Conservation (phyloP, 2,113 vertebrate species). For the Pterocles burchelli region DNA sequence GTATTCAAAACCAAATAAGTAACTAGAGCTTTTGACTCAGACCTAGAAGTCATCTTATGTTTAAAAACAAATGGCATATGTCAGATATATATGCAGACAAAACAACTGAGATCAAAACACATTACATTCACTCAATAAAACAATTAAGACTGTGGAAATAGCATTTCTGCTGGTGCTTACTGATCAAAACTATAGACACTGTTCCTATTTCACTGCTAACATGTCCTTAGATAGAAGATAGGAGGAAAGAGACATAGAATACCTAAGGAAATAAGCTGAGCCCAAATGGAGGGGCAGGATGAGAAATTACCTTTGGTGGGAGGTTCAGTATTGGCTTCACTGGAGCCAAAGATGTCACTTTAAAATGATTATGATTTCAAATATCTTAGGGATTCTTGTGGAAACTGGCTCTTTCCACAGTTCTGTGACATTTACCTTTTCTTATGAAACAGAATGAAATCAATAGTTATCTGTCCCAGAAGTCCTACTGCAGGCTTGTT, state of each 20-base stretch:
- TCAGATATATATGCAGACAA: neutral
- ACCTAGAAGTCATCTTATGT: neutral
- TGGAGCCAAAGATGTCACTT: neutral
- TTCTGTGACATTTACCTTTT: conserved; percentile 2
- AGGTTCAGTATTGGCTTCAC: neutral
- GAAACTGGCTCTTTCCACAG: neutral
- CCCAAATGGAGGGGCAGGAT: neutral
- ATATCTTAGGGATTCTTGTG: neutral
- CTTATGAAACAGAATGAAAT: neutral
- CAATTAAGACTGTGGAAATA: neutral
- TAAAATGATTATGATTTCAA: neutral
- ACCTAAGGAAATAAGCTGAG: neutral
- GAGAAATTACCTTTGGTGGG: neutral
- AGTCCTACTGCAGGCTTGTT: neutral
- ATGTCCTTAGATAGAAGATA: neutral
- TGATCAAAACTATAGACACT: neutral
- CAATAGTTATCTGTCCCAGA: neutral
- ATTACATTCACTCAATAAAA: neutral
- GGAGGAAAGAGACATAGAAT: neutral
- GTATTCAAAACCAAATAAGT: neutral
- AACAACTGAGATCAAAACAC: neutral
- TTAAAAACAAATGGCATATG: neutral
- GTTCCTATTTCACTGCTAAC: neutral
- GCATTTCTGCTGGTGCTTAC: neutral
- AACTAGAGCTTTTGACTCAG: neutral